These are phyloP conservation scores for Agonopterix subpropinquella DNA, from an alignment of 2,888 invertebrate species.

Conservation along the genomic window DNA sequence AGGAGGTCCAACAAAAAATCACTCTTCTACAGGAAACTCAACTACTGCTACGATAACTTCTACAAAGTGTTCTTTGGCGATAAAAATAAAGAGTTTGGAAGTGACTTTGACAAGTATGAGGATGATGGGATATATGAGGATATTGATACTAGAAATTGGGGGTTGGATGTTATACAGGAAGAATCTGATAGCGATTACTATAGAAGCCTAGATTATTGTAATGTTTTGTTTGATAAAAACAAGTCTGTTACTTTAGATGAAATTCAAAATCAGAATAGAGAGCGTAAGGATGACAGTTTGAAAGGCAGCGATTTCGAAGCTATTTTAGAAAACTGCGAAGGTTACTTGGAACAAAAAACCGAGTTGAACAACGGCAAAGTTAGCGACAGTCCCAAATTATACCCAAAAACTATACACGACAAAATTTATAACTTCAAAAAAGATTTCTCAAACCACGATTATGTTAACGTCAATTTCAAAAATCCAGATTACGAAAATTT, in stretches of 20 bases:
- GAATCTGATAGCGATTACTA: conserved; percentile 70
- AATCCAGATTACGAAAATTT: conserved; percentile 22
- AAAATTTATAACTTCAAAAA: conserved; percentile 66
- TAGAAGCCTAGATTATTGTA: conserved; percentile 60
- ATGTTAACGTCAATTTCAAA: conserved; percentile 48
- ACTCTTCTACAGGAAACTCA: conserved; percentile 59
- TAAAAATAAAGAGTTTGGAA: conserved; percentile 38
- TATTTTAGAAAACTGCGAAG: conserved; percentile 44
- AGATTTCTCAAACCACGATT: conserved; percentile 58
- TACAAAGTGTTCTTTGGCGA: conserved; percentile 62
- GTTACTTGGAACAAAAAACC: conserved; percentile 20
- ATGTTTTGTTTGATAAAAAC: conserved; percentile 28
- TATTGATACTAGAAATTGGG: conserved; percentile 48
- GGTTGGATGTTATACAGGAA: conserved; percentile 63
- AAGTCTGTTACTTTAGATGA: conserved; percentile 22
- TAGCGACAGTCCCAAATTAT: conserved; percentile 32
- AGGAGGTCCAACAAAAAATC: conserved; percentile 39
- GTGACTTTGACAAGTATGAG: conserved; percentile 39
- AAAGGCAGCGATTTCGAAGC: conserved; percentile 29
- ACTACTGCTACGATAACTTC: conserved; percentile 68
- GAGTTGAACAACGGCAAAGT: neutral
- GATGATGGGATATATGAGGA: conserved; percentile 62
- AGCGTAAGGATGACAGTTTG: conserved; percentile 16
- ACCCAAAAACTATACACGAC: conserved; percentile 51
- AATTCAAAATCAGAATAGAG: conserved; percentile 19